Conservation (phyloP, 2,113 vertebrate species). For the Rhinoptilus africanus region DNA sequence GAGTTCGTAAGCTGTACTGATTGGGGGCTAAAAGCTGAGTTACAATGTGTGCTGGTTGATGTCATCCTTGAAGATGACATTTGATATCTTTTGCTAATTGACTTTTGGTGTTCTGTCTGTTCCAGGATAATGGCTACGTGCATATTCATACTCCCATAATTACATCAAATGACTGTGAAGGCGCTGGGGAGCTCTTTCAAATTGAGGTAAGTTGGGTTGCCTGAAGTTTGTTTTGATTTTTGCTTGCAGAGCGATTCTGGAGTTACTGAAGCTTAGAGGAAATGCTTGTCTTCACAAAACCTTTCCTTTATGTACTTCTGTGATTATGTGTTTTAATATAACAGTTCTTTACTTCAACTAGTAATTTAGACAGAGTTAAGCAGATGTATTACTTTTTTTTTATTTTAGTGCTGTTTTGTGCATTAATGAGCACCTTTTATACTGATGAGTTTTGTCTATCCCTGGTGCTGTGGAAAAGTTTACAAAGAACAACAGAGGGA, state of each 20-base stretch:
- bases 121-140: constrained; percentile 83
- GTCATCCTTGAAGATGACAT: accelerated
- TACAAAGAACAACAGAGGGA: background rate
- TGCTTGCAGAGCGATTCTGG: background rate
- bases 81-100: background rate
- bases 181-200: constrained; percentile 92
- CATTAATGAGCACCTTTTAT: background rate
- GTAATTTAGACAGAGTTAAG: background rate
- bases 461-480: background rate
- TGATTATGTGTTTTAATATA: background rate
- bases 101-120: background rate
- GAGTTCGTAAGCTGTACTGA: background rate
- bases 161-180: constrained; percentile 98
- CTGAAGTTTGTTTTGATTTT: background rate
- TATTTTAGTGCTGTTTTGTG: background rate
- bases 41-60: background rate
- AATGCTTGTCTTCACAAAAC: background rate
- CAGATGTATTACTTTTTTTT: background rate
- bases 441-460: background rate
- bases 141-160: constrained; percentile 95
- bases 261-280: background rate
- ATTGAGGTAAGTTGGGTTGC: constrained; percentile 77
- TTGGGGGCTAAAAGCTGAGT: background rate
- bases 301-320: background rate
- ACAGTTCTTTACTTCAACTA: background rate